Evolutionary conservation across 1,140 invertebrate species (phyloP).

Genomic region (Phortica variegata): DNA sequence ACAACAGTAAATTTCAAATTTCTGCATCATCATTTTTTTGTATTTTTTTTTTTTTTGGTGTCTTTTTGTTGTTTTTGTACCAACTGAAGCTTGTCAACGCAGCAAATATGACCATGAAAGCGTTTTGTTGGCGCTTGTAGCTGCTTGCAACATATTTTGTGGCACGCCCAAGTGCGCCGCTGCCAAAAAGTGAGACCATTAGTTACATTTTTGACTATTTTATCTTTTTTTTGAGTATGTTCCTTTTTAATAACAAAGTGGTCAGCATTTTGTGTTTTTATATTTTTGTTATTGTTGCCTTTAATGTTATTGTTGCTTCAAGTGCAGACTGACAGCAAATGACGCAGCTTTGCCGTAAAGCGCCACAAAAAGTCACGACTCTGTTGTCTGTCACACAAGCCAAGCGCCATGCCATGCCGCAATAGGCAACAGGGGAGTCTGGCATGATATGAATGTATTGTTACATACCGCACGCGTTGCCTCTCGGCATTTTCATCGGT

Average conservation of each 20-base stretch:
- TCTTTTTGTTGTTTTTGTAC: too few species aligned
- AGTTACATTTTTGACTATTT: background rate
- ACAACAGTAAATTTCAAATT: too few species aligned
- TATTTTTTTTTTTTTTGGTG: too few species aligned
- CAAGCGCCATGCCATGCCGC: background rate
- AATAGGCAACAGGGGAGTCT: background rate
- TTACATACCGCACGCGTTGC: background rate
- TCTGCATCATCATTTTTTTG: too few species aligned
- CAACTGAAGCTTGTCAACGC: too few species aligned
- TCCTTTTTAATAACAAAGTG: constrained; percentile 1
- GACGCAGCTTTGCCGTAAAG: too few species aligned
- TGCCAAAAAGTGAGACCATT: constrained; percentile 3
- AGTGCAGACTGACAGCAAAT: too few species aligned
- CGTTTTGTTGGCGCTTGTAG: too few species aligned
- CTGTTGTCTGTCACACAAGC: background rate
- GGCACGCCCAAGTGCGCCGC: background rate
- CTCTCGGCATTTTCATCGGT: background rate
- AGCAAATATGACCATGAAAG: too few species aligned
- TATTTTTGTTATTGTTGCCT: too few species aligned
- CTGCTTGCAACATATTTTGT: too few species aligned
- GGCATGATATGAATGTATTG: background rate
- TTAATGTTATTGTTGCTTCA: too few species aligned
- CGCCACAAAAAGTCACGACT: background rate
- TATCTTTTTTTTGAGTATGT: background rate
- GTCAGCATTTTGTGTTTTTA: background rate